These are phyloP conservation scores for Nicator chloris DNA, from an alignment of 2,113 vertebrate genomes.

Conservation along the genomic window DNA sequence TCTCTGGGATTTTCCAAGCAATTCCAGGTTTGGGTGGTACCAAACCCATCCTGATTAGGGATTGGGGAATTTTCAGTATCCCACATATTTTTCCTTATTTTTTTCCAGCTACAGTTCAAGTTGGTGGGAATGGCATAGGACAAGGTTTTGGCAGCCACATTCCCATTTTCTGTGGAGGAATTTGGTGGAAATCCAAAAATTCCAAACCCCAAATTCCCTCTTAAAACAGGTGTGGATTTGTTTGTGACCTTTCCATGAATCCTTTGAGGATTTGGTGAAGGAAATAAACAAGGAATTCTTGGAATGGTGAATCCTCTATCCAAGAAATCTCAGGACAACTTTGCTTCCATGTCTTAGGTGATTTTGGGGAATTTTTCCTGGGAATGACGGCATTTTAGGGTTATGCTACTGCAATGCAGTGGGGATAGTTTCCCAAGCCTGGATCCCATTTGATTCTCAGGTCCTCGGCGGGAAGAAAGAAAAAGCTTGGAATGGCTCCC, in stretches of 20 bases:
- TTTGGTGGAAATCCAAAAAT: background rate
- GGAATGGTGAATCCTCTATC: background rate
- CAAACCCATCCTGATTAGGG: no score
- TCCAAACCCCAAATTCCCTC: background rate
- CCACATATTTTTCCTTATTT: accelerated
- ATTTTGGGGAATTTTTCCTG: background rate
- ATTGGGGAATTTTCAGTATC: background rate
- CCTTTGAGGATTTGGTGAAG: background rate
- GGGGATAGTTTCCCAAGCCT: background rate
- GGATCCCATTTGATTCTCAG: background rate
- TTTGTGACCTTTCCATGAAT: background rate
- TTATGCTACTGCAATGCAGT: accelerated
- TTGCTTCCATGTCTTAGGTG: background rate
- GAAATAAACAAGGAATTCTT: background rate
- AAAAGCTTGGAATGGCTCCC: background rate
- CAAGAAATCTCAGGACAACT: background rate
- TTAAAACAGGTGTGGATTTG: background rate
- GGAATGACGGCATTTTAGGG: background rate
- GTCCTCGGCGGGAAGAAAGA: background rate
- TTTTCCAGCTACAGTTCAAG: background rate
- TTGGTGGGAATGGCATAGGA: background rate
- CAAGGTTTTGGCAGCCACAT: accelerated
- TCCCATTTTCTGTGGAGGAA: background rate
- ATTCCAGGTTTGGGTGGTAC: background rate
- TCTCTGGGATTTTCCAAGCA: background rate